phyloP scores from a whole-genome alignment of 2,113 vertebrate species.

The Eclectus roratus region DNA sequence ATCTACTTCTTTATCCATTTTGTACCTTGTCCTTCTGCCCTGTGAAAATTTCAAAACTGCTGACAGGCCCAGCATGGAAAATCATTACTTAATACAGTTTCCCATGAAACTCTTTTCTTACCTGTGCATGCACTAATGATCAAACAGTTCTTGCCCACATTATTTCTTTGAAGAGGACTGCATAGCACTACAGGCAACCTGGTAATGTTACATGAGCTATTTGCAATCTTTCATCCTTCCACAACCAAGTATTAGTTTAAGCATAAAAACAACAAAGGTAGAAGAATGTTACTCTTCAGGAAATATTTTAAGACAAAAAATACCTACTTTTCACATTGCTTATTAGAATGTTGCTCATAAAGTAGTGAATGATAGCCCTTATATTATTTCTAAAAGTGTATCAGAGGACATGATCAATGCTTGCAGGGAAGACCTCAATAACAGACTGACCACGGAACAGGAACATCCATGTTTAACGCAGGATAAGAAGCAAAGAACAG shows the following conservation, averaged over 20 bases:
- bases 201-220: not conserved
- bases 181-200: not conserved
- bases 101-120: constrained; percentile 23
- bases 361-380: not conserved
- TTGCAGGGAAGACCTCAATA: not conserved
- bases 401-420: accelerated
- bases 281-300: not conserved
- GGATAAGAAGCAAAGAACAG: not conserved
- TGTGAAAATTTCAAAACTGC: constrained; percentile 44
- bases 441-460: not conserved
- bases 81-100: not conserved
- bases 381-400: not conserved
- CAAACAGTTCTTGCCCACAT: not conserved
- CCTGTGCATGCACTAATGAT: constrained; percentile 24
- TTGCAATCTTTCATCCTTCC: not conserved
- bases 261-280: not conserved
- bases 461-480: not conserved
- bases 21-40: not conserved
- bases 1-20: not conserved
- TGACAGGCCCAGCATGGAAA: constrained; percentile 55
- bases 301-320: not conserved
- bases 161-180: constrained; percentile 5
- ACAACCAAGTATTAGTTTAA: not conserved
- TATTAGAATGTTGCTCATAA: not conserved
- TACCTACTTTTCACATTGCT: not conserved